A percentile compares a stretch with the other conserved stretches of the same genome.
These are phyloP conservation scores for Sigmodon hispidus DNA, from an alignment of 2,113 vertebrate genomes.

Conservation along the genomic window DNA sequence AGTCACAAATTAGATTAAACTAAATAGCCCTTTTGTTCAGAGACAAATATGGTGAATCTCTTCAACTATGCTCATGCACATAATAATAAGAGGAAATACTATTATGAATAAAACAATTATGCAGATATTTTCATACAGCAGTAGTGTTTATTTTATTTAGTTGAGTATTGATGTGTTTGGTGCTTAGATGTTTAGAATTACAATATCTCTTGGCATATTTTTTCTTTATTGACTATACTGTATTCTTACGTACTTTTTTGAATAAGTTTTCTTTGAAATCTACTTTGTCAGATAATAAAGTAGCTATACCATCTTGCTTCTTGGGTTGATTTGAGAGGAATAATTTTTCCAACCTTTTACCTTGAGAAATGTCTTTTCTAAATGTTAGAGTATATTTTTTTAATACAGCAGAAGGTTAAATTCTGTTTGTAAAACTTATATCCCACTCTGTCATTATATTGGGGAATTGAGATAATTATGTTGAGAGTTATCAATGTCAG, in stretches of 20 bases:
- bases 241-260: not conserved
- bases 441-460: not conserved
- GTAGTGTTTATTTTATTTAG: not conserved
- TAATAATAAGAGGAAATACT: not conserved
- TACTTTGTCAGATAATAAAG: not conserved
- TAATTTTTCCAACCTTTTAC: not conserved
- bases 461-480: not conserved
- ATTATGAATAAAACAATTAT: slow-evolving; percentile 22
- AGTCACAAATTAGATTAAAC: not conserved
- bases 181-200: not conserved
- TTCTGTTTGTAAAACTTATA: not conserved
- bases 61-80: not conserved
- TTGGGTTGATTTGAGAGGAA: not conserved
- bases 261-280: not conserved
- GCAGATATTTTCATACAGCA: not conserved
- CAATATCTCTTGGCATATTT: not conserved
- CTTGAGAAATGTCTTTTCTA: not conserved
- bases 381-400: not conserved
- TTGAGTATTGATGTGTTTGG: not conserved
- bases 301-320: not conserved
- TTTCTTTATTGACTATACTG: not conserved
- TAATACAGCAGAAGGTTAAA: not conserved
- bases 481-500: not conserved
- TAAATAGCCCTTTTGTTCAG: not conserved
- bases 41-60: not conserved